These are phyloP conservation scores for Gymnopithys bicolor DNA, from an alignment of 2,797 vertebrate genomes.

Conservation along the genomic window DNA sequence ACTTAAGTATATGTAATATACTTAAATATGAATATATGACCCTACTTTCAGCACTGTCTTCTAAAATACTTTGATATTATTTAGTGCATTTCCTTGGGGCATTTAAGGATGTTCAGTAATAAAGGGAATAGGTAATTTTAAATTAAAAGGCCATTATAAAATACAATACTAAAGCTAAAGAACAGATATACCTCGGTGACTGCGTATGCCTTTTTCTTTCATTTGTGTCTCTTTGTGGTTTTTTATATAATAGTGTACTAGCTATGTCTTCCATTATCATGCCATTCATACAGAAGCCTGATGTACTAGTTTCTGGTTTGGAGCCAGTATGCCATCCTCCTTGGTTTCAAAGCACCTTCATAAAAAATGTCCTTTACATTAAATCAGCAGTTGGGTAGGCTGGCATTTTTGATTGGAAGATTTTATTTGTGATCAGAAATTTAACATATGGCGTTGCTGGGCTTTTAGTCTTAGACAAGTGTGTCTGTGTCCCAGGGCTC, in stretches of 20 bases:
- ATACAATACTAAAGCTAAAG: background rate
- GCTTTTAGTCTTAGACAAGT: background rate
- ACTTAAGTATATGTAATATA: background rate
- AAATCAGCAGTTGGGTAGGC: background rate
- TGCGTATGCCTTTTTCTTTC: background rate
- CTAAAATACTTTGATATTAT: background rate
- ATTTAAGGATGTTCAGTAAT: background rate
- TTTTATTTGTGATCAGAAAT: background rate
- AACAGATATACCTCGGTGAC: background rate
- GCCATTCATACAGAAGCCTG: background rate
- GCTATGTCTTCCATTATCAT: background rate
- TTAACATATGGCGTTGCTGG: background rate
- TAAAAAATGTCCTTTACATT: background rate
- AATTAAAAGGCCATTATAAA: background rate
- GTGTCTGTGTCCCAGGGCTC: background rate
- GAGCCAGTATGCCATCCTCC: background rate
- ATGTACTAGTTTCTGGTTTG: background rate
- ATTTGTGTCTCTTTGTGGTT: background rate
- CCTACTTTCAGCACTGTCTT: background rate
- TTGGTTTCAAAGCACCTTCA: conserved; percentile 10
- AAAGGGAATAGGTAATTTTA: background rate
- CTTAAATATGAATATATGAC: background rate
- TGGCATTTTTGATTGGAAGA: background rate
- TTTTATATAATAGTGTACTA: background rate
- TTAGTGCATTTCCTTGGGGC: background rate